Evolutionary conservation across 2,888 invertebrate genomes (phyloP), one percentile per base, ranked within the genome.

Genomic region (Chrysolina oricalcia): DNA sequence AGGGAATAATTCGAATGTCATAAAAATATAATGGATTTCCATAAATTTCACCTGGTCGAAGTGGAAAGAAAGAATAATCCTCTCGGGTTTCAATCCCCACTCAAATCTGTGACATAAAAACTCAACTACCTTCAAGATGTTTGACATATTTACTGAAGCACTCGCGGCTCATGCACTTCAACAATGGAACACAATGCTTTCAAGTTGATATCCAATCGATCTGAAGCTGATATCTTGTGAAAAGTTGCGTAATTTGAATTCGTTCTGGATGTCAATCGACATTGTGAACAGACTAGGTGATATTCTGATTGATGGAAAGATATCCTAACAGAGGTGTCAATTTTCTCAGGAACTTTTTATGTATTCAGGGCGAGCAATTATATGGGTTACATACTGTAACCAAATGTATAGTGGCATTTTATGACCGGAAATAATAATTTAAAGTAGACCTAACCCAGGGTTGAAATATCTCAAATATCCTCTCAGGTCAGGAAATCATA

Each of bases 81-180:
- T 46, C n/a, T n/a, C 46, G n/a, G 46, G n/a, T 46, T n/a, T 46
- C 46, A 13, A 46, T 46, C n/a, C n/a, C n/a, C 46, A 46, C 46
- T 46, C 6, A 13, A 46, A n/a, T 35, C 46, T 15, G 15, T 46
- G 15, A 15, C n/a, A 13, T 46, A 13, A 46, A 46, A 46, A 46
- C 46, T 46, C 46, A 46, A 46, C 46, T 46, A 15, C 46, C 46
- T 46, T 46, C 46, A 15, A 46, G 46, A 46, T 46, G 46, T 46
- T 46, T 46, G 46, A 46, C 46, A 46, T 46, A 46, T 46, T 46
- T 46, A 46, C 46, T 46, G 15, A 46, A 46, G 46, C n/a, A 46
- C n/a, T 46, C 15, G 3, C 3, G 46, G 15, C 15, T 15, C 46
- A n/a, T 15, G 15, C 15, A n/a, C 46, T 46, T 15, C 46, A 46